Base-by-base conservation (phyloP, 2,888 invertebrate species). In the Luperina testacea region DNA sequence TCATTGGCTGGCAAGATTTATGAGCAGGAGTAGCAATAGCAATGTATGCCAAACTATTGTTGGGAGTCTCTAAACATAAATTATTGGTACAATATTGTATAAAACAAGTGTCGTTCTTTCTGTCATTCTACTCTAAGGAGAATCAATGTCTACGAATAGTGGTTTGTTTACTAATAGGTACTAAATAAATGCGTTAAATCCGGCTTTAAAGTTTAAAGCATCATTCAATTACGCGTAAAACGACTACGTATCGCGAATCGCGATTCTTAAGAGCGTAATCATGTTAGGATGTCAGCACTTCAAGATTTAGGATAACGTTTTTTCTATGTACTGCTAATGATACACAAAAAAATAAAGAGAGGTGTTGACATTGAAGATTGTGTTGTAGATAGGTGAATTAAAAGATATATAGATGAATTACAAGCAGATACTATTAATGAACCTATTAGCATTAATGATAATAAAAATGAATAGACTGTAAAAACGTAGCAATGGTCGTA, bases 21-120 rank as follows among this genome's bases (percentile, higher is more conserved):
- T 84, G 82, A 75, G 88, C 79, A 80, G 77, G 83, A 80, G 85
- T 53, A 88, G 89, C 89, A 87, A 82, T 53, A 88, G 89, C 89
- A 87, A 82, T 91, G 89, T 90, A 87, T 87, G 71, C 64, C 78
- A 75, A 76, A 63, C 59, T 69, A 70, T 77, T 75, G 77, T 75
- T 69, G 3, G 59, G 45, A 69, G 63, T 45, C 53, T 71, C 48
- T 24, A 24, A 65, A 72, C 72, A 80, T 77, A 82, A 68, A 65
- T 75, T 77, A 73, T 75, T 65, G 65, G 75, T 82, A 83, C 68
- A 72, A 32, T 69, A 76, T 73, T 81, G 45, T 67, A 53, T 69
- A 53, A 74, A 82, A 85, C 80, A 87, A 80, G 68, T 85, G 88
- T 77, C 79, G 70, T 85, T 81, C 74, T 84, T 72, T 80, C 77